Evolutionary conservation across 2,797 vertebrate genomes (phyloP), one percentile per base, ranked within the genome.

Genomic region (Gambelia wislizenii): DNA sequence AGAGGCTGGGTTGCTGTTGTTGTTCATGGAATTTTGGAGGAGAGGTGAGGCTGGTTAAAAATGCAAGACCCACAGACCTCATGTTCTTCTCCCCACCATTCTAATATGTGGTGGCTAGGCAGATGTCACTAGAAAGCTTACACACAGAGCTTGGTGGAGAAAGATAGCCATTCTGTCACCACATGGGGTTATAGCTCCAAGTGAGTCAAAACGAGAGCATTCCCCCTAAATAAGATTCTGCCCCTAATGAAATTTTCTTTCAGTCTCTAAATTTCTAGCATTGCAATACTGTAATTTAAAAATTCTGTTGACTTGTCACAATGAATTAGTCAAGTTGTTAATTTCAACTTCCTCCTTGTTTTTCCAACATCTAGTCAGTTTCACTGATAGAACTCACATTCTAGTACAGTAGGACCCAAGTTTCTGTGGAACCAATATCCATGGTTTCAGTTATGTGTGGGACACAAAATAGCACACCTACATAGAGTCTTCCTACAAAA

Each of bases 121-220:
- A 85, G 69, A 84, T 84, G 67, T 20, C n/a, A 36, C n/a, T 72
- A n/a, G 83, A n/a, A 81, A 74, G 67, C 52, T 20, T 87, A 81
- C 8, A 87, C 22, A n/a, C 22, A 85, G 39, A 9, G 70, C 14
- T 42, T 59, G 54, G 74, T 47, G 39, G 27, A 27, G 33, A 20
- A 27, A 20, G 8, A 33, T 33, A 30, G 27, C 42, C 44, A 22
- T 33, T 80, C 39, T 74, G 16, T 54, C 33, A 8, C 49, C 2
- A 20, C 61, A 30, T 67, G 61, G 64, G 27, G 27, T 67, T 67
- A 30, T 25, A 64, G 9, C 20, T 47, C 36, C 47, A 72, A 84
- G 56, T 12, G 36, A 25, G 39, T 61, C 22, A 36, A 54, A 61
- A 61, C 42, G 36, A 6, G 36, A 36, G 13, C 59, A 42, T 61